Percentiles rank a stretch among this genome's conserved stretches.
Evolutionary conservation across 1,140 invertebrate species (phyloP).

Genomic region (Globodera ellingtonae): DNA sequence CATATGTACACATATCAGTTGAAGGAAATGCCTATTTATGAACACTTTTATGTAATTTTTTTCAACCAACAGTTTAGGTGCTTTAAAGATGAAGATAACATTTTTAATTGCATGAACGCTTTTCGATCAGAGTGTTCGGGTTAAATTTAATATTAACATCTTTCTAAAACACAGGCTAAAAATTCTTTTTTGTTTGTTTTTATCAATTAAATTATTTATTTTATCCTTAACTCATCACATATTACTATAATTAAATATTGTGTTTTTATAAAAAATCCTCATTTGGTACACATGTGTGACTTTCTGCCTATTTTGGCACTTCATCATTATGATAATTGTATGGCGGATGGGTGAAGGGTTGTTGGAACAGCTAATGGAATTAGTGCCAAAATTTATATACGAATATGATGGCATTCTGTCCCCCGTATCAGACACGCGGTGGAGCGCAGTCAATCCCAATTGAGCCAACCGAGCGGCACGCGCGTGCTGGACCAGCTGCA

Average conservation of each 20-base stretch:
- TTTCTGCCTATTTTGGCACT: not conserved
- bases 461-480: slow-evolving; percentile 1
- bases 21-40: no score
- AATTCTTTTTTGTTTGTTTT: not conserved
- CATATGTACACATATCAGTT: no score
- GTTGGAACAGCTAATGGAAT: slow-evolving; percentile 4
- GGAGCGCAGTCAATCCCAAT: slow-evolving; percentile 18
- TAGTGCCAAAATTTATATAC: not conserved
- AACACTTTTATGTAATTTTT: no score
- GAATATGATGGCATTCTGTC: not conserved
- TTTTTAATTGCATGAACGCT: no score
- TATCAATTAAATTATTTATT: not conserved
- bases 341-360: not conserved
- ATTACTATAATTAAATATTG: no score
- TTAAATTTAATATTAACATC: not conserved
- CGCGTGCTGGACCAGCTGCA: not conserved
- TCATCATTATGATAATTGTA: not conserved
- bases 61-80: no score
- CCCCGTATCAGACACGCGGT: slow-evolving; percentile 4
- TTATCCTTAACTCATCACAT: not conserved
- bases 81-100: no score
- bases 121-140: no score
- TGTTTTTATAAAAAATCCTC: not conserved
- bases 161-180: not conserved
- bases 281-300: not conserved